Percentiles rank a stretch among this genome's conserved stretches.
Conservation (phyloP, 2,113 vertebrate species). For the Muntiacus reevesi region DNA sequence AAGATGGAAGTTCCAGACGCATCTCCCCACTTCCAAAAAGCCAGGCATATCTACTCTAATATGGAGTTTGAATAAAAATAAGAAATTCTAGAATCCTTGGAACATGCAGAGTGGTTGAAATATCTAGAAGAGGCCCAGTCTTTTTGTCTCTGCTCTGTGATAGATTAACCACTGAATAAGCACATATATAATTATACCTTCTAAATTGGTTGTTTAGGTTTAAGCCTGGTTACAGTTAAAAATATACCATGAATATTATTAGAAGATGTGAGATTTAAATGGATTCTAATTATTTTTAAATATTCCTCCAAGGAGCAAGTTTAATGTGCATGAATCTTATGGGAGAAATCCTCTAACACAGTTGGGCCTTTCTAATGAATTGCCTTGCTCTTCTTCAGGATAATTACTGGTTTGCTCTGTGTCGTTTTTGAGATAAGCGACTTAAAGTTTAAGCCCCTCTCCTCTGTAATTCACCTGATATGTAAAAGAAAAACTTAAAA, state of each 20-base stretch:
- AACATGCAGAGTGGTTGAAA: not conserved
- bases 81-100: conserved; percentile 26
- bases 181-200: not conserved
- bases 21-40: not conserved
- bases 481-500: conserved; percentile 13
- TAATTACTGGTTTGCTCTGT: not conserved
- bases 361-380: not conserved
- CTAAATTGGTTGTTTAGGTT: conserved; percentile 34
- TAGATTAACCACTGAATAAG: not conserved
- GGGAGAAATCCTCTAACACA: not conserved
- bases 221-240: conserved; percentile 23
- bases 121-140: not conserved
- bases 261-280: not conserved
- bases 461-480: not conserved
- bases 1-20: not conserved
- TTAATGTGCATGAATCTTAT: not conserved
- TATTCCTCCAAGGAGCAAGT: not conserved
- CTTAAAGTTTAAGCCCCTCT: not conserved
- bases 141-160: not conserved
- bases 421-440: not conserved
- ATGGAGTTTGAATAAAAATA: not conserved
- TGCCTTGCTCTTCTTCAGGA: not conserved
- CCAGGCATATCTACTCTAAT: not conserved
- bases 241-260: conserved; percentile 12
- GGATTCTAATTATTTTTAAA: conserved; percentile 8